Percentiles rank a stretch among this genome's conserved stretches.
Evolutionary conservation across 2,113 vertebrate species (phyloP).

Genomic region (Galeopterus variegatus): DNA sequence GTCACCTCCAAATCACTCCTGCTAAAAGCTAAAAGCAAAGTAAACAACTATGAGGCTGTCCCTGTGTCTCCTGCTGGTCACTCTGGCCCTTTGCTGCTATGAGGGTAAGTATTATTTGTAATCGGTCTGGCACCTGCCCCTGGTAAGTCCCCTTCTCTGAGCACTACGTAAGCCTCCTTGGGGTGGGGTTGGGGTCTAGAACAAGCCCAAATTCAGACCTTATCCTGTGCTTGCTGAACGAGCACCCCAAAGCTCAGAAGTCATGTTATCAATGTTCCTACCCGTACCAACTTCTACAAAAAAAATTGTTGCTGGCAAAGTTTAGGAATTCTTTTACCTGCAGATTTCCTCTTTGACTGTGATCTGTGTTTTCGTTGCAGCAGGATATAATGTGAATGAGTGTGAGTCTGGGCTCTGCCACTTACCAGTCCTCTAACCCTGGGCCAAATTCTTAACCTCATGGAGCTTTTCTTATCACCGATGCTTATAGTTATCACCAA

Average conservation of each 20-base stretch:
- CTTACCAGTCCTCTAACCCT: not conserved
- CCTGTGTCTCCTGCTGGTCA: constrained; percentile 27
- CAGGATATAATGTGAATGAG: not conserved
- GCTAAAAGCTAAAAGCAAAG: not conserved
- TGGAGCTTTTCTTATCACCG: no score
- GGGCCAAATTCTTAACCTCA: not conserved
- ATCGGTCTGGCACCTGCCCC: no score
- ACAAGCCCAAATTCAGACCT: not conserved
- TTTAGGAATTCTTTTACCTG: not conserved
- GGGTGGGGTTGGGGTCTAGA: fast-evolving
- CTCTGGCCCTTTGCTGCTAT: constrained; percentile 55
- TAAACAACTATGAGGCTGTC: constrained; percentile 59
- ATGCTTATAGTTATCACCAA: not conserved
- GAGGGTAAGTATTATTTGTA: constrained; percentile 55
- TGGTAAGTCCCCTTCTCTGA: not conserved
- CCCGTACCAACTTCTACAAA: not conserved
- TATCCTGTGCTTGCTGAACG: not conserved
- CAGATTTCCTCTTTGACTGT: no score
- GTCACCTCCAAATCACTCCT: not conserved
- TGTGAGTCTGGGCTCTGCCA: not conserved
- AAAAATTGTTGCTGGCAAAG: no score
- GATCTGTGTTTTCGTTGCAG: not conserved
- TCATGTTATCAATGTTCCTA: not conserved
- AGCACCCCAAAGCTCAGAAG: not conserved
- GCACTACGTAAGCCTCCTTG: not conserved